Conservation (phyloP, 1,140 invertebrate species). For the Yoshiicerus persimilis region DNA sequence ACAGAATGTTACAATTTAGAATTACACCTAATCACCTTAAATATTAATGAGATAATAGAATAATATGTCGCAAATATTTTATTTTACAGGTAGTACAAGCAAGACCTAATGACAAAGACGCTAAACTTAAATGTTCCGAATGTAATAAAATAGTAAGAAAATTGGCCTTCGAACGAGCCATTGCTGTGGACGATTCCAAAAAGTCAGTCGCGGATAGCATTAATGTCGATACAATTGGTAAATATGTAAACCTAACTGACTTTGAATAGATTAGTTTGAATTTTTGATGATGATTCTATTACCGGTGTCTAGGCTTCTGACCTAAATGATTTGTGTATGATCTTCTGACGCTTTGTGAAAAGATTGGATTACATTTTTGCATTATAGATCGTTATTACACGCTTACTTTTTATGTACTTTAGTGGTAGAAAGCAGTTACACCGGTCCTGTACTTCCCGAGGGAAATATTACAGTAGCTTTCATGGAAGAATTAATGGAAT, state of each 20-base stretch:
- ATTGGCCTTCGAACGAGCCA: constrained; percentile 95
- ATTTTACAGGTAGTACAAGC: constrained; percentile 76
- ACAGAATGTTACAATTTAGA: background rate
- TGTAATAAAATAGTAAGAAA: constrained; percentile 95
- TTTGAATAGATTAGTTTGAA: background rate
- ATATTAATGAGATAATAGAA: no score
- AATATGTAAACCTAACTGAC: no score
- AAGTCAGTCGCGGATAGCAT: constrained; percentile 83
- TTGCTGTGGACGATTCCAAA: constrained; percentile 85
- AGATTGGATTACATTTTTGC: background rate
- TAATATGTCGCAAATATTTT: constrained; percentile 8
- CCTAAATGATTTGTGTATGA: constrained; percentile 24
- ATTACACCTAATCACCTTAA: background rate
- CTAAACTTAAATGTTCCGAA: constrained; percentile 87
- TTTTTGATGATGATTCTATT: constrained; percentile 30
- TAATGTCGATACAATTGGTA: constrained; percentile 88
- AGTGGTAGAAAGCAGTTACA: constrained; percentile 94
- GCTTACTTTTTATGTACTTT: constrained; percentile 26
- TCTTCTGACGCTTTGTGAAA: background rate
- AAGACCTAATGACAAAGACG: constrained; percentile 90
- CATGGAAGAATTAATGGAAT: constrained; percentile 82
- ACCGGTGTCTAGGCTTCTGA: constrained; percentile 47
- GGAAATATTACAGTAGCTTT: constrained; percentile 78
- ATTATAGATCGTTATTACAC: background rate
- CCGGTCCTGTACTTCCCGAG: constrained; percentile 84